These are phyloP conservation scores for Agrotis puta DNA, from an alignment of 2,888 invertebrate species.

Conservation along the genomic window DNA sequence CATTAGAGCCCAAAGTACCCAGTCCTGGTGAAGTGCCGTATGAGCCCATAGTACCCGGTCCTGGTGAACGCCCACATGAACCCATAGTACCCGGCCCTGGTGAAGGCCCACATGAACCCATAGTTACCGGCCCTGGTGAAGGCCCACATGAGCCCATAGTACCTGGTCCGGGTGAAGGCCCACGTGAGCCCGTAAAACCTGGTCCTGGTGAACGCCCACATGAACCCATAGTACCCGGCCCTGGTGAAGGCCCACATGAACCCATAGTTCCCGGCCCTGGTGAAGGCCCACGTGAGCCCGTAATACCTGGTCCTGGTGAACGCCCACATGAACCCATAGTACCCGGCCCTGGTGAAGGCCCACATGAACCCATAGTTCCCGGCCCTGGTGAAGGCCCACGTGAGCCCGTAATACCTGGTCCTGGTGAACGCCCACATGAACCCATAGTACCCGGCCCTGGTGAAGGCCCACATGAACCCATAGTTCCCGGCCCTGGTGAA, in stretches of 20 bases:
- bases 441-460: neutral
- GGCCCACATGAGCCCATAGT: neutral
- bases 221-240: neutral
- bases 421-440: neutral
- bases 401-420: neutral
- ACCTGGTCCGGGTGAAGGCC: neutral
- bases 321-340: neutral
- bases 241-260: no score
- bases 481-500: neutral
- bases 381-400: neutral
- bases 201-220: neutral
- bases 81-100: neutral
- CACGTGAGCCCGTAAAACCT: neutral
- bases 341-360: neutral
- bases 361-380: neutral
- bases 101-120: neutral
- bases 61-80: neutral
- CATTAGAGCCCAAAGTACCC: neutral
- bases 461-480: neutral
- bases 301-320: neutral
- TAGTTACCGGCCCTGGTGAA: neutral
- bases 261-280: neutral
- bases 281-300: neutral
- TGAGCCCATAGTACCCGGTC: neutral
- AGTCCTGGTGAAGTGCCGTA: neutral